Evolutionary conservation across 2,797 vertebrate species (phyloP).

Genomic region (Periophthalmus magnuspinnatus): DNA sequence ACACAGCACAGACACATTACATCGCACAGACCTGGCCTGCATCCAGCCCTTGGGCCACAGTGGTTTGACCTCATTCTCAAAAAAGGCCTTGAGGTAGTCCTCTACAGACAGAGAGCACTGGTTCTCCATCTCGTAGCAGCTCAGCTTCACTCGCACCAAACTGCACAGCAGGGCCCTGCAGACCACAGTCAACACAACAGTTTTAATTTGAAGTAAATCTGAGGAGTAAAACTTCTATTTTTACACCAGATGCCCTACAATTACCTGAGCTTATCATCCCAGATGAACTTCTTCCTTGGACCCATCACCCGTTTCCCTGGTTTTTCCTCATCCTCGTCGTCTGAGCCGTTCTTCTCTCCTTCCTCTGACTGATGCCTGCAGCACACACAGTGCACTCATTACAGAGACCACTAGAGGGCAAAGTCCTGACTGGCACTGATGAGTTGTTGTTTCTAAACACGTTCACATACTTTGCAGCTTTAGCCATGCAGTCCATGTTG

Average conservation of each 20-base stretch:
- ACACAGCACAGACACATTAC: too few species aligned
- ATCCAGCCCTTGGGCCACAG: conserved; percentile 99
- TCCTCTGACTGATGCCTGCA: conserved; percentile 89
- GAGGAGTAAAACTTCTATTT: conserved; percentile 72
- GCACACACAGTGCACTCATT: conserved; percentile 3
- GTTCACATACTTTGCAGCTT: conserved; percentile 87
- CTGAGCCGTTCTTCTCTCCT: conserved; percentile 91
- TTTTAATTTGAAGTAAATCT: neutral
- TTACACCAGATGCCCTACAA: conserved; percentile 90
- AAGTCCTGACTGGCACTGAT: neutral
- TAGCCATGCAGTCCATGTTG: conserved; percentile 95
- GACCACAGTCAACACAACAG: neutral
- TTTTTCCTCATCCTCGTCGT: conserved; percentile 98
- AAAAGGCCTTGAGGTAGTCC: conserved; percentile 94
- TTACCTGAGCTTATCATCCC: conserved; percentile 96
- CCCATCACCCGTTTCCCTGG: conserved; percentile 94
- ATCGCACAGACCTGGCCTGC: conserved; percentile 91
- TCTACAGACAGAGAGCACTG: conserved; percentile 89
- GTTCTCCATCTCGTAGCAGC: conserved; percentile 92
- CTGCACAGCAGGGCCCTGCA: conserved; percentile 89
- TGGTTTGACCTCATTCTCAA: conserved; percentile 93
- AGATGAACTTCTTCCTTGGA: conserved; percentile 94
- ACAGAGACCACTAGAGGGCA: conserved; percentile 6
- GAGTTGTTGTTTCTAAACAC: conserved; percentile 59
- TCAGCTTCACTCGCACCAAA: conserved; percentile 92